Conservation (phyloP, 1,140 invertebrate species). For the Formica selysi region DNA sequence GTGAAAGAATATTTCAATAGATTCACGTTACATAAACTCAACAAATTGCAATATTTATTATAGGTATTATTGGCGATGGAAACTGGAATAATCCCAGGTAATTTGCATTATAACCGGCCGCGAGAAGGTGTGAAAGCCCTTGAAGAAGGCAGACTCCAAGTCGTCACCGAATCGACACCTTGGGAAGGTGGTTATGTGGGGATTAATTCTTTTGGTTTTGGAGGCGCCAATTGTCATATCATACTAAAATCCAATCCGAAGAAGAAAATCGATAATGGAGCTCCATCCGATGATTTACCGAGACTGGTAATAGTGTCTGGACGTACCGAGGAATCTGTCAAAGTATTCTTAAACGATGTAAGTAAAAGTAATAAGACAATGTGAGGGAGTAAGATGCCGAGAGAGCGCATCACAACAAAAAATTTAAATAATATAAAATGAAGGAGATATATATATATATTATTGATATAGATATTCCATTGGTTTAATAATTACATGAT, state of each 20-base stretch:
- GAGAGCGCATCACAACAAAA: background rate
- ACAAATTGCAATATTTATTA: slow-evolving; percentile 30
- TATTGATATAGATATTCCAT: background rate
- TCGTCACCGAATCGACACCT: slow-evolving; percentile 88
- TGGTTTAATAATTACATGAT: background rate
- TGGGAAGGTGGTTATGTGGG: slow-evolving; percentile 88
- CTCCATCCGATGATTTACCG: slow-evolving; percentile 87
- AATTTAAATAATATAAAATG: background rate
- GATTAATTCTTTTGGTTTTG: slow-evolving; percentile 89
- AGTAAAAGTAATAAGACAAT: slow-evolving; percentile 58
- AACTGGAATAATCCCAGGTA: slow-evolving; percentile 89
- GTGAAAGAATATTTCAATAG: background rate
- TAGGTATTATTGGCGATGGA: slow-evolving; percentile 91
- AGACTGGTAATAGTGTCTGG: slow-evolving; percentile 89
- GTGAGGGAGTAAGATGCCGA: background rate
- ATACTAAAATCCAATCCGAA: slow-evolving; percentile 88
- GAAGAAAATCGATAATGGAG: slow-evolving; percentile 85
- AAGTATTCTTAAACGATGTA: slow-evolving; percentile 89
- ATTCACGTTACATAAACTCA: background rate
- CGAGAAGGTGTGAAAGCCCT: slow-evolving; percentile 90
- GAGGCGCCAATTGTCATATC: slow-evolving; percentile 90
- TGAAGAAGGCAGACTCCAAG: slow-evolving; percentile 88
- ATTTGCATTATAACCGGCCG: slow-evolving; percentile 90
- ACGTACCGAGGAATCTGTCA: slow-evolving; percentile 91
- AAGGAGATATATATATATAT: background rate